Base-by-base conservation (phyloP, 2,888 invertebrate species). In the Globia sparganii region DNA sequence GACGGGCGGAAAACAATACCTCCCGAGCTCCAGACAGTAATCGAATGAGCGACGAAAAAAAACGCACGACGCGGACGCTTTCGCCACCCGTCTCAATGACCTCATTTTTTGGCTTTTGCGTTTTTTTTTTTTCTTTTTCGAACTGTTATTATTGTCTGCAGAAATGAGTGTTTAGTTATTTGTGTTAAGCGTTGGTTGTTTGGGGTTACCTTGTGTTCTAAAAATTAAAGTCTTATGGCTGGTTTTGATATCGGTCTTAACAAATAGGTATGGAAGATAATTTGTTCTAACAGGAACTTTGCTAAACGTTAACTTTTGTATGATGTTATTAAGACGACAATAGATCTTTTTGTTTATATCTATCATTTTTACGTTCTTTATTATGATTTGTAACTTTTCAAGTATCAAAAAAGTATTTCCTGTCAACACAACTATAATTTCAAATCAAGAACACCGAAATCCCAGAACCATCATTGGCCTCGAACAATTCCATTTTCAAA, bases 31-130 rank as follows among this genome's bases (percentile, higher is more conserved):
- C 88, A 87, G 87, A 88, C 88, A 79, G 77, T 77, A 85, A 87
- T 88, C 83, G 75, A 85, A 87, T 88, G 62, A 83, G 65, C 9
- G 71, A 88, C 37, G 61, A 82, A 66, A 79, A 86, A 85, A 84
- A 84, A 86, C 53, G 61, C 56, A 75, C 43, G 62, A 28, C 76
- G 72, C 79, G 37, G 62, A 28, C 76, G 72, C 79, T 82, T 84
- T 86, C 78, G 80, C 72, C 56, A 61, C 56, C 56, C 66, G 84
- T 72, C 87, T 83, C 77, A 65, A 75, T 85, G 88, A 87, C 88
- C 88, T 85, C 70, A 80, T 83, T 80, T 84, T 87, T 87, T 70
- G 77, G 71, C 34, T 5, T 71, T 81, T 73, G 81, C 68, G 46
- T 34, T 71, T 72, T 66, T 49, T 59, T 59, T 78, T 71, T 40